Base-by-base conservation (phyloP, 2,113 vertebrate genomes). In the Hystrix brachyura region DNA sequence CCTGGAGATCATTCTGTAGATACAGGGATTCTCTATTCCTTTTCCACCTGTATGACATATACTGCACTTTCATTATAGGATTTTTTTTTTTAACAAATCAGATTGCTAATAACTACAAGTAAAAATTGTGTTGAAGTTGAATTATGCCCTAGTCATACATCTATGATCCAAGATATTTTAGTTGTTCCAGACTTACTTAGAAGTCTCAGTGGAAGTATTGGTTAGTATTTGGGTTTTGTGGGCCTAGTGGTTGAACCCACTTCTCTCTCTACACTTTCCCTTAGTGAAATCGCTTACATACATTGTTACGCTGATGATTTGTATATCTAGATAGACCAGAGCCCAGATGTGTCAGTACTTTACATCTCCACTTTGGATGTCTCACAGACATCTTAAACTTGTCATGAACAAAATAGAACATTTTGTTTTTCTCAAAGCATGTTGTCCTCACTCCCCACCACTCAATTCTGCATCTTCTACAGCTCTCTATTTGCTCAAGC, bases 61-160 rank as follows among this genome's bases (percentile, higher is more conserved):
- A 18, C 19, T 14, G 57, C 17, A 60, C 57, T 64, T 79, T 82
- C 74, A 43, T 87, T 80, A 85, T 9, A 59, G 32, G 17, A 34
- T n/a, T 59, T 64, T 43, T 38, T 38, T 14, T 84, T 78, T 60
- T 25, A 87, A 78, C 32, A 76, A 90, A 67, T 46, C 55, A 71
- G 23, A 29, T 91, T 71, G 29, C 29, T 87, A 87, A 83, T 83
- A 29, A 69, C 62, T 69, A 0, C 74, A 89, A 72, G 25, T 65
- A 84, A 94, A n/a, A 87, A 59, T 84, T 59, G 51, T 62, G 94
- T 74, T 67, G 72, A 94, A n/a, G 43, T 67, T 94, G 34, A 85
- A 86, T 19, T 53, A 29, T 87, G 48, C 27, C 29, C 32, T 94
- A 1, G 48, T 85, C 74, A 21, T 13, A 82, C 27, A 64, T 69